Percentiles rank a stretch among this genome's conserved stretches.
Conservation (phyloP, 2,888 invertebrate species). For the Drosophila rellima region DNA sequence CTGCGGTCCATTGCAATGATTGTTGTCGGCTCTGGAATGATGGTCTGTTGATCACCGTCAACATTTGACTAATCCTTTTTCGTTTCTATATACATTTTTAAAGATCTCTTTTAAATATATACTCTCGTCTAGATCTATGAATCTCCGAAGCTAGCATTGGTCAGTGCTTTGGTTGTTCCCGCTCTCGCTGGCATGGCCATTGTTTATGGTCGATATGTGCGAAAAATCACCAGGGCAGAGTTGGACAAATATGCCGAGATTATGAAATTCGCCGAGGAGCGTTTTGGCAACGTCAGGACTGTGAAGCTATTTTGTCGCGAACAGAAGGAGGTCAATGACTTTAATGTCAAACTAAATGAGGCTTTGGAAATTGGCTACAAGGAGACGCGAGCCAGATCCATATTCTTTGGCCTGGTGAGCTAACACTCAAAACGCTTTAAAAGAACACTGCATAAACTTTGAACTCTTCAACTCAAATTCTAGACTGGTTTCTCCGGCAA, state of each 20-base stretch:
- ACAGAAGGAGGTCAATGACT: constrained; percentile 90
- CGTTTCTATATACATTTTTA: not conserved
- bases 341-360: constrained; percentile 89
- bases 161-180: constrained; percentile 95
- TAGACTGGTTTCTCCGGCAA: constrained; percentile 96
- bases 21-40: constrained; percentile 95
- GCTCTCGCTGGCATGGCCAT: constrained; percentile 94
- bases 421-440: not conserved
- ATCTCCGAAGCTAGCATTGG: constrained; percentile 94
- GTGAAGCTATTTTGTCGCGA: constrained; percentile 97
- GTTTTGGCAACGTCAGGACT: constrained; percentile 95
- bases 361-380: constrained; percentile 93
- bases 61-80: not conserved
- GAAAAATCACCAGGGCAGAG: constrained; percentile 92
- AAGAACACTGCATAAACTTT: too few relatives aligned
- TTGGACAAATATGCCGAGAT: constrained; percentile 90
- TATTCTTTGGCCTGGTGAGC: constrained; percentile 95
- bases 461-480: not conserved
- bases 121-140: constrained; percentile 91
- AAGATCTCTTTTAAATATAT: not conserved
- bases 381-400: constrained; percentile 94
- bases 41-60: constrained; percentile 88
- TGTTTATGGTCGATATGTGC: constrained; percentile 93
- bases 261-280: constrained; percentile 94
- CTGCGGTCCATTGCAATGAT: constrained; percentile 95